These are phyloP conservation scores for Hucho hucho DNA, from an alignment of 2,113 vertebrate genomes.

Conservation along the genomic window DNA sequence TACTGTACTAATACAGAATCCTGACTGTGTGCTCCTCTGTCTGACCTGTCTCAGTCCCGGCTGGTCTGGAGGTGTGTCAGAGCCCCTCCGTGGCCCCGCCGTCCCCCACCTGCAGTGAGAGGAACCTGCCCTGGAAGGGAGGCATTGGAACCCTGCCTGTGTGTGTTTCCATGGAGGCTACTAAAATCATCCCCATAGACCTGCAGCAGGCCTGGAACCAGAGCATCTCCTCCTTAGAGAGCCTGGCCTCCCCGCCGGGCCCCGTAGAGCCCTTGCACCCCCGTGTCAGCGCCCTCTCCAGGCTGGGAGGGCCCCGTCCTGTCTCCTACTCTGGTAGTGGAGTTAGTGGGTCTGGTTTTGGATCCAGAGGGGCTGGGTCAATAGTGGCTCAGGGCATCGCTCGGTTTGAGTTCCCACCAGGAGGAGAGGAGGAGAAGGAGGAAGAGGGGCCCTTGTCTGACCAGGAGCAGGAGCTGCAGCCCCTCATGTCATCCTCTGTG, in stretches of 20 bases:
- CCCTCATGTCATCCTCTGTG: conserved; percentile 77
- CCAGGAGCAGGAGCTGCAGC: conserved; percentile 81
- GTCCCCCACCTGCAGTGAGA: conserved; percentile 80
- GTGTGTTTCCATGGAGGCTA: conserved; percentile 89
- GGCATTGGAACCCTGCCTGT: conserved; percentile 81
- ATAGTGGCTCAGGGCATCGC: conserved; percentile 55
- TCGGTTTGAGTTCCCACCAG: conserved; percentile 76
- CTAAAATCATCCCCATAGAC: conserved; percentile 94
- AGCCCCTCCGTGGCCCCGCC: conserved; percentile 76
- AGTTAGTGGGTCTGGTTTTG: conserved; percentile 34
- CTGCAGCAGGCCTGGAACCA: conserved; percentile 94
- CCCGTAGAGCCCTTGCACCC: conserved; percentile 65
- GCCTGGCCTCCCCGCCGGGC: conserved; percentile 85
- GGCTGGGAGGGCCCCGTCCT: conserved; percentile 59
- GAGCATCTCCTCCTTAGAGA: conserved; percentile 95
- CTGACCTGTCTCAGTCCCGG: conserved; percentile 43
- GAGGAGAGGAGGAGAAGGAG: conserved; percentile 70
- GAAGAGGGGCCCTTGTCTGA: conserved; percentile 60
- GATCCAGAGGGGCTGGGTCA: conserved; percentile 7
- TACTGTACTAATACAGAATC: too few relatives aligned
- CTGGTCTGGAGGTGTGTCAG: conserved; percentile 78
- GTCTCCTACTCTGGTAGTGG: conserved; percentile 36
- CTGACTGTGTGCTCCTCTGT: background rate
- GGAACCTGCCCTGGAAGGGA: conserved; percentile 89
- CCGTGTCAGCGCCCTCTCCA: conserved; percentile 68